These are phyloP conservation scores for Sericinus montela DNA, from an alignment of 2,888 invertebrate genomes.

Conservation along the genomic window DNA sequence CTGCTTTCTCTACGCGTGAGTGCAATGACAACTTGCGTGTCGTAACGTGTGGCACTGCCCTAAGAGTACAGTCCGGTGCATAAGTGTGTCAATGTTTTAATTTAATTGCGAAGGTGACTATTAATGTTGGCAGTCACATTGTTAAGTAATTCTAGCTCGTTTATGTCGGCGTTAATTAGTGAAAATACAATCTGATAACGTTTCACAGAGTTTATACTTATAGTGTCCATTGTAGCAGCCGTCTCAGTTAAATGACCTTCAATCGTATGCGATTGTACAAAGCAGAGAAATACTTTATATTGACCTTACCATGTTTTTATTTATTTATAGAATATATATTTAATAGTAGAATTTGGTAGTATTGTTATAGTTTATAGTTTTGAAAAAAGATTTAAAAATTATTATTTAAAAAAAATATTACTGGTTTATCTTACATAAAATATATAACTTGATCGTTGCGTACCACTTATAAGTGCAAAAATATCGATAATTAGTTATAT, in stretches of 20 bases:
- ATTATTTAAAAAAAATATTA: too few relatives aligned
- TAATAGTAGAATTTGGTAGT: too few relatives aligned
- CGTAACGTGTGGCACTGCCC: conserved; percentile 35
- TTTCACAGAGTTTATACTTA: not conserved
- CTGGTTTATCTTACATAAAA: too few relatives aligned
- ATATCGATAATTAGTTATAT: too few relatives aligned
- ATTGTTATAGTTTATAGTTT: too few relatives aligned
- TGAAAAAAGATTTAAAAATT: too few relatives aligned
- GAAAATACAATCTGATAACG: conserved; percentile 20
- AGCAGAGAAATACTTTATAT: not conserved
- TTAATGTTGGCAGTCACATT: conserved; percentile 31
- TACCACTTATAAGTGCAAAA: too few relatives aligned
- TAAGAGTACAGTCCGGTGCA: conserved; percentile 38
- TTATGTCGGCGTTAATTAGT: conserved; percentile 18
- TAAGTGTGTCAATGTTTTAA: conserved; percentile 58
- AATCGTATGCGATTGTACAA: conserved; percentile 1
- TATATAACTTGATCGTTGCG: too few relatives aligned
- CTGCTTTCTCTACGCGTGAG: conserved; percentile 66
- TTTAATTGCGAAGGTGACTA: conserved; percentile 40
- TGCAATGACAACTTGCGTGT: conserved; percentile 39
- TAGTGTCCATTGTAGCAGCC: conserved; percentile 8
- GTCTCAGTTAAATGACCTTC: conserved; percentile 15
- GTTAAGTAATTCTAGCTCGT: conserved; percentile 18
- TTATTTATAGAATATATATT: too few relatives aligned
- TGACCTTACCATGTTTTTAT: too few relatives aligned